These are phyloP conservation scores for Chloromyia formosa DNA, from an alignment of 2,888 invertebrate genomes.

Conservation along the genomic window DNA sequence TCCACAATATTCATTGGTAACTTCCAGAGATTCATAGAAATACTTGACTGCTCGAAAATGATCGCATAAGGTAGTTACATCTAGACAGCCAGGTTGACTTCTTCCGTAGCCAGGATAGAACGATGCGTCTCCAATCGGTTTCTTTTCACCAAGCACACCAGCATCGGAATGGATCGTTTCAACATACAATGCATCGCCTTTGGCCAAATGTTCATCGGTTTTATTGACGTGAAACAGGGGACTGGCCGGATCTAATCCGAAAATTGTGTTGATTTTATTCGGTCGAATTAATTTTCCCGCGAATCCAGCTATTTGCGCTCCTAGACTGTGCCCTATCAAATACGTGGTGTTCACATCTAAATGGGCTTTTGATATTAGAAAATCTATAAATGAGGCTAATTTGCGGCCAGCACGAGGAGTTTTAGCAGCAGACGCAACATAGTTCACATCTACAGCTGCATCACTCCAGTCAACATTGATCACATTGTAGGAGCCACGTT, in stretches of 20 bases:
- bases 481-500: conserved; percentile 68
- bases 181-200: conserved; percentile 51
- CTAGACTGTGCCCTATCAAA: conserved; percentile 69
- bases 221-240: conserved; percentile 54
- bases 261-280: conserved; percentile 67
- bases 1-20: background rate
- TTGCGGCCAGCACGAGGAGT: conserved; percentile 54
- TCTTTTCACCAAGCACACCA: conserved; percentile 50
- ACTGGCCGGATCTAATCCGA: conserved; percentile 58
- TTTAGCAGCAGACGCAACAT: conserved; percentile 66
- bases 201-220: conserved; percentile 49
- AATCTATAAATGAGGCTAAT: conserved; percentile 57
- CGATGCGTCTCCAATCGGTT: conserved; percentile 51
- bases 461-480: conserved; percentile 70
- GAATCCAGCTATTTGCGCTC: conserved; percentile 68
- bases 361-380: conserved; percentile 64
- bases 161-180: conserved; percentile 54
- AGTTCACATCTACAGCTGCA: conserved; percentile 68
- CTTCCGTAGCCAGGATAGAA: conserved; percentile 55
- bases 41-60: conserved; percentile 43
- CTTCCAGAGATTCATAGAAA: conserved; percentile 42
- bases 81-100: conserved; percentile 53
- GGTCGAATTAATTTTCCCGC: conserved; percentile 67
- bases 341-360: conserved; percentile 64
- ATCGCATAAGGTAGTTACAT: conserved; percentile 41